Conservation (phyloP, 2,888 invertebrate genomes). For the Acleris literana region DNA sequence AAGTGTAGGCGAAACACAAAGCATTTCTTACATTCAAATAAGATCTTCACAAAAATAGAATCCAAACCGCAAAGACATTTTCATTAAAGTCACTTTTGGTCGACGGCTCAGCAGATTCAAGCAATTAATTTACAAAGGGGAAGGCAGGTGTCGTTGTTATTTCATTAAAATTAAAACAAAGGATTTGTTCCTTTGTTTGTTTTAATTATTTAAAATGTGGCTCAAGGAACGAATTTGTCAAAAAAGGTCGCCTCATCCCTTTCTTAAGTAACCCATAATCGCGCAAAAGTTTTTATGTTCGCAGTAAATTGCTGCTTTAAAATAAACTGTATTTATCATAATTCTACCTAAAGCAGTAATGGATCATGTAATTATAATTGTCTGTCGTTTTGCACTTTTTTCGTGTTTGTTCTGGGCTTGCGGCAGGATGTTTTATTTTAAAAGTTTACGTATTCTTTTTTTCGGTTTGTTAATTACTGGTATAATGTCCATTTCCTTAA, state of each 20-base stretch:
- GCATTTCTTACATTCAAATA: too few relatives aligned
- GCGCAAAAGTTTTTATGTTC: neutral
- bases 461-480: too few relatives aligned
- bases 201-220: conserved; percentile 31
- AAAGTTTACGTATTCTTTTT: too few relatives aligned
- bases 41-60: neutral
- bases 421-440: too few relatives aligned
- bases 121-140: conserved; percentile 32
- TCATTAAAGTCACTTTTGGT: conserved; percentile 21
- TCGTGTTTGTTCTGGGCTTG: too few relatives aligned
- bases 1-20: too few relatives aligned
- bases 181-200: conserved; percentile 33
- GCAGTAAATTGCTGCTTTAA: neutral
- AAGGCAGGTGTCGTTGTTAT: conserved; percentile 35
- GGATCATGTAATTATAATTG: neutral
- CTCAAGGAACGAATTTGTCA: conserved; percentile 10
- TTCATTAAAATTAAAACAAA: conserved; percentile 36
- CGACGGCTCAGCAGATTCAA: conserved; percentile 16
- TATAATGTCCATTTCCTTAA: too few relatives aligned
- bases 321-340: too few relatives aligned
- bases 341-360: neutral
- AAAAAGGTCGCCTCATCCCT: conserved; percentile 7
- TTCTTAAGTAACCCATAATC: neutral
- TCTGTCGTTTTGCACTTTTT: too few relatives aligned
- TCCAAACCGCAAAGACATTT: conserved; percentile 3